Percentiles rank a stretch among this genome's conserved stretches.
Conservation (phyloP, 2,797 vertebrate genomes). For the Allobates femoralis region DNA sequence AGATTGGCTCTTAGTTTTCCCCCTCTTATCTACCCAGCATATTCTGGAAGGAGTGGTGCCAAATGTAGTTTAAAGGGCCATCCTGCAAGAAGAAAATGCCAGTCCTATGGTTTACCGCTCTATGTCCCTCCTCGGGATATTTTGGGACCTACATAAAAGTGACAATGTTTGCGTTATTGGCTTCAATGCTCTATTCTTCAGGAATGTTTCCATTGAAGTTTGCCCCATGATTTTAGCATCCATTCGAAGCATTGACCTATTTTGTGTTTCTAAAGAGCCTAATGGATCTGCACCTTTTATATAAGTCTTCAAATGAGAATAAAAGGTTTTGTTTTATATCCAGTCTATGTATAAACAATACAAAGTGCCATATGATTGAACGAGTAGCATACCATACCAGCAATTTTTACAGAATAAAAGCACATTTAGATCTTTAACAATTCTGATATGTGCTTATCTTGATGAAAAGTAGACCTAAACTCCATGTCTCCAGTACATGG, state of each 20-base stretch:
- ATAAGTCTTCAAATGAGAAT: neutral
- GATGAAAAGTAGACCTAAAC: neutral
- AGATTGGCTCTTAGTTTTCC: neutral
- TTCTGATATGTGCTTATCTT: neutral
- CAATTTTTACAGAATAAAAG: neutral
- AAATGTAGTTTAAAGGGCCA: neutral
- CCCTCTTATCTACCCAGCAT: too few relatives aligned
- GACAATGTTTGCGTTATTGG: neutral
- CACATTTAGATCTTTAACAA: neutral
- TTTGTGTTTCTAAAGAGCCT: too few relatives aligned
- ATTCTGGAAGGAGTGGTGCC: neutral
- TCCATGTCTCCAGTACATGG: neutral
- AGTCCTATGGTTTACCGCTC: too few relatives aligned
- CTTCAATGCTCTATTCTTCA: neutral
- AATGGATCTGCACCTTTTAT: too few relatives aligned
- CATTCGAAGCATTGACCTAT: neutral
- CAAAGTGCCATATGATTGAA: neutral
- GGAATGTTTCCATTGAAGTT: neutral
- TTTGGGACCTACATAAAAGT: too few relatives aligned
- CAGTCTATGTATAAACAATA: neutral
- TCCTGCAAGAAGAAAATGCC: neutral
- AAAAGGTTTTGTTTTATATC: neutral
- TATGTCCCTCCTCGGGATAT: too few relatives aligned
- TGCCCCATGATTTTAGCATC: neutral
- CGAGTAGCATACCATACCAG: neutral